Percentiles rank a stretch among this genome's conserved stretches.
Conservation (phyloP, 2,888 invertebrate species). For the Hirtodrosophila trivittata region DNA sequence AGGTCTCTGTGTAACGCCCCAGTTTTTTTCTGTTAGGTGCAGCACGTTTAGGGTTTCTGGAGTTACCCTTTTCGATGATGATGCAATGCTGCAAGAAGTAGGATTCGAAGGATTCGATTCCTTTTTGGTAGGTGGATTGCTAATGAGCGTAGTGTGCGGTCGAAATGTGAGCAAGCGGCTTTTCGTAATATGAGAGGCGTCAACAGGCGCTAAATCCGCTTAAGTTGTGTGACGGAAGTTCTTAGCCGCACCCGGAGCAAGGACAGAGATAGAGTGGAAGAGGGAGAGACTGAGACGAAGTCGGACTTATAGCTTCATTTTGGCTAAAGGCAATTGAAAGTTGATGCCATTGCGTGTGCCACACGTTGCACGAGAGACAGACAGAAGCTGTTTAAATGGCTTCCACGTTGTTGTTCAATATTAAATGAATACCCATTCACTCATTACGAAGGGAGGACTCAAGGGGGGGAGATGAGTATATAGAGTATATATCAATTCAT, state of each 20-base stretch:
- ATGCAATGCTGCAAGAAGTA: conserved; percentile 42
- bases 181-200: conserved; percentile 81
- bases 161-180: conserved; percentile 44
- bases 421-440: conserved; percentile 61
- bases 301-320: conserved; percentile 39
- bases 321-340: conserved; percentile 33
- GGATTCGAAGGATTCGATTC: conserved; percentile 30
- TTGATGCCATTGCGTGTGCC: conserved; percentile 54
- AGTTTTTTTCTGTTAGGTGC: conserved; percentile 25
- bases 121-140: conserved; percentile 47
- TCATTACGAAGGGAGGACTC: conserved; percentile 20
- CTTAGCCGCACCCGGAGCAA: not conserved
- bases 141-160: conserved; percentile 76
- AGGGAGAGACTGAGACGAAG: too few relatives aligned
- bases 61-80: conserved; percentile 51
- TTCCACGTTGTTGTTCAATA: conserved; percentile 40
- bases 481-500: conserved; percentile 67
- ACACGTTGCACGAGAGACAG: conserved; percentile 23
- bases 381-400: conserved; percentile 59
- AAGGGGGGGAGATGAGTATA: not conserved
- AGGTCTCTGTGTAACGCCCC: conserved; percentile 68
- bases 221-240: conserved; percentile 68
- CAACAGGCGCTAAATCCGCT: conserved; percentile 82
- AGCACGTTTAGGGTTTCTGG: conserved; percentile 73
- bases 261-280: conserved; percentile 17